Base-by-base conservation (phyloP, 2,113 vertebrate species). In the Xenopus borealis region DNA sequence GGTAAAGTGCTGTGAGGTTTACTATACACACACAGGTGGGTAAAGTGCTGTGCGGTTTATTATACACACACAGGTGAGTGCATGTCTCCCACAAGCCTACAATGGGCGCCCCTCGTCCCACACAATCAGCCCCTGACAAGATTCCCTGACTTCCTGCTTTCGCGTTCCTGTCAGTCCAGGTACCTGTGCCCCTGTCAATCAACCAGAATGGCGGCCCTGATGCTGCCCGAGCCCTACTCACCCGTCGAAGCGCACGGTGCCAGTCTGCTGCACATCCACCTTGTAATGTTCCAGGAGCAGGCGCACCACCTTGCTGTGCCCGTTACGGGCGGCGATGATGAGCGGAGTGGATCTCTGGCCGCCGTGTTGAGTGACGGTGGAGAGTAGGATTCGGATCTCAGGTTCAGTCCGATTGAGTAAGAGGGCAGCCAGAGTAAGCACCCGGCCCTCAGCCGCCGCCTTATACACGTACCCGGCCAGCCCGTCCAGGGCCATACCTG, bases 201-300 rank as follows among this genome's bases (percentile, higher is more conserved):
- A 27, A 27, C 23, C 23, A 16, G 23, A 27, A 3, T 27, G 2
- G 23, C 3, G 23, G 23, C 23, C 23, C 23, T 9, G 8, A 40
- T 9, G 5, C 33, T 40, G 6, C 33, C 33, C 33, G 3, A 50
- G 1, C 20, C 13, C 7, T 10, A 27, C 1, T 72, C 85, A 98
- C 95, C 97, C 96, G 45, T 99, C 97, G 66, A 99, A 99, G 52
- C 96, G 91, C 4, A 98, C 95, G 0, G 96, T 99, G 83, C 97
- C 97, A 0, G 93, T 97, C 85, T 99, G 96, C 81, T 99, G 96
- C 0, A 95, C 96, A 83, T 98, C 94, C 82, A 98, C 95, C 0
- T 87, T 85, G 90, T 99, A 98, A 46, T 98, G 96, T 71, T 99
- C 96, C 16, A 99, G 87, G 6, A 99, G 94, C 81, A 99, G 86